phyloP scores from a whole-genome alignment of 2,888 invertebrate genomes.

The Tanaodytes sp. region DNA sequence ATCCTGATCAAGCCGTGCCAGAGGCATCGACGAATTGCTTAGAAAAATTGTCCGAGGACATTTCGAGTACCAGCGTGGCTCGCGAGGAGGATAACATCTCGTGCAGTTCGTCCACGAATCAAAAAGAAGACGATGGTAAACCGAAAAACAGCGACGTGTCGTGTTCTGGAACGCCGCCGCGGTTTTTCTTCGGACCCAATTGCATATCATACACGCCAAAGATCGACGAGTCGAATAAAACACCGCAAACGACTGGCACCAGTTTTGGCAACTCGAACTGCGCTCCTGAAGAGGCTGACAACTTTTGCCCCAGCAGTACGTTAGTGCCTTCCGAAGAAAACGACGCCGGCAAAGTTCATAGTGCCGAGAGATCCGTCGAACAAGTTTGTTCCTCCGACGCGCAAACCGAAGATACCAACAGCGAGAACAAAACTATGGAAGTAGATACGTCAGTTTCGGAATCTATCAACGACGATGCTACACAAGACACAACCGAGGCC shows the following conservation, averaged over 20 bases:
- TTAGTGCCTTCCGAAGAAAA: neutral
- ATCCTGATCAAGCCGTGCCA: constrained; percentile 4
- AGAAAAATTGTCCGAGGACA: constrained; percentile 24
- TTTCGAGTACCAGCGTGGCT: constrained; percentile 30
- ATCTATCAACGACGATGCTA: neutral
- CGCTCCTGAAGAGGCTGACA: constrained; percentile 7
- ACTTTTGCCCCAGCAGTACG: constrained; percentile 21
- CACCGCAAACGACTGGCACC: too few relatives aligned
- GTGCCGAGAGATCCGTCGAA: too few relatives aligned
- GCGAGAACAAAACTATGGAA: constrained; percentile 10
- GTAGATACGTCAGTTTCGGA: constrained; percentile 16
- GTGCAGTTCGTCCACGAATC: constrained; percentile 27
- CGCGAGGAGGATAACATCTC: constrained; percentile 5
- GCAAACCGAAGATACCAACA: neutral
- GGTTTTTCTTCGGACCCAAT: constrained; percentile 72
- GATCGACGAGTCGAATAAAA: too few relatives aligned
- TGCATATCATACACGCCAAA: constrained; percentile 67
- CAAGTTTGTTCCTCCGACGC: constrained; percentile 39
- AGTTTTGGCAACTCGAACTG: too few relatives aligned
- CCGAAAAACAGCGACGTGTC: constrained; percentile 16
- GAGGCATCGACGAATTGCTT: constrained; percentile 21
- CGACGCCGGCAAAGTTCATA: too few relatives aligned
- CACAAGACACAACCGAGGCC: neutral
- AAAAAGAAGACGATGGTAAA: constrained; percentile 2
- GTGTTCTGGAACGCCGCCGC: constrained; percentile 60